phyloP scores from a whole-genome alignment of 2,888 invertebrate genomes.

The Eulithis prunata region DNA sequence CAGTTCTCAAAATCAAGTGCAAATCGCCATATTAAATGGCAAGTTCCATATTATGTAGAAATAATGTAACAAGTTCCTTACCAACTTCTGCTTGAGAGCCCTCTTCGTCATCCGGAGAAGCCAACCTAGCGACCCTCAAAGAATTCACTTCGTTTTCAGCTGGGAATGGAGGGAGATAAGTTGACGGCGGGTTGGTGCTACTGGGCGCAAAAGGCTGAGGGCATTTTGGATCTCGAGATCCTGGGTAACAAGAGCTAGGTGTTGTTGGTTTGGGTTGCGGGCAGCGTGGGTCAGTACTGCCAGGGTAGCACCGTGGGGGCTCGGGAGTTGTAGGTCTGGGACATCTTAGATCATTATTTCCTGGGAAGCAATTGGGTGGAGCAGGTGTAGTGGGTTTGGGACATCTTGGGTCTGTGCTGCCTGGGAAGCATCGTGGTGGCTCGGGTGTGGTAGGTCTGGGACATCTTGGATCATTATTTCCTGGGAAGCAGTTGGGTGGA shows the following conservation, averaged over 20 bases:
- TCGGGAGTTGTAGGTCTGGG: conserved; percentile 43
- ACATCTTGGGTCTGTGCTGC: conserved; percentile 51
- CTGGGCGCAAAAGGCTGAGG: conserved; percentile 74
- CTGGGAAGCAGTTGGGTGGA: conserved; percentile 55
- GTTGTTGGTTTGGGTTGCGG: conserved; percentile 50
- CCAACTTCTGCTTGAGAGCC: conserved; percentile 62
- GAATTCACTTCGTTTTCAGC: conserved; percentile 70
- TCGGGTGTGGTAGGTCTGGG: conserved; percentile 50
- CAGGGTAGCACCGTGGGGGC: conserved; percentile 50
- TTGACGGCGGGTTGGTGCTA: conserved; percentile 73
- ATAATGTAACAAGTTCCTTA: conserved; percentile 45
- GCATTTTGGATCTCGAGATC: conserved; percentile 71
- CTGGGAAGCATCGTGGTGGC: conserved; percentile 48
- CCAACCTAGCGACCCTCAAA: conserved; percentile 57
- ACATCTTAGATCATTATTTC: conserved; percentile 54
- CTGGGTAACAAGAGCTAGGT: conserved; percentile 73
- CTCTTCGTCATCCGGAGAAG: conserved; percentile 60
- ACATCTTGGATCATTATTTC: conserved; percentile 56
- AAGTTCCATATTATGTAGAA: too few relatives aligned
- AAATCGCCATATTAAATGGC: too few relatives aligned
- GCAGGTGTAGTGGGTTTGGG: conserved; percentile 49
- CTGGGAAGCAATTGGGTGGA: conserved; percentile 48
- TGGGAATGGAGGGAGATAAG: conserved; percentile 78
- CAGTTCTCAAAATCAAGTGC: too few relatives aligned
- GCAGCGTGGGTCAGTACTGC: conserved; percentile 45